phyloP scores from a whole-genome alignment of 2,888 invertebrate genomes.

The Polietes domitor region DNA sequence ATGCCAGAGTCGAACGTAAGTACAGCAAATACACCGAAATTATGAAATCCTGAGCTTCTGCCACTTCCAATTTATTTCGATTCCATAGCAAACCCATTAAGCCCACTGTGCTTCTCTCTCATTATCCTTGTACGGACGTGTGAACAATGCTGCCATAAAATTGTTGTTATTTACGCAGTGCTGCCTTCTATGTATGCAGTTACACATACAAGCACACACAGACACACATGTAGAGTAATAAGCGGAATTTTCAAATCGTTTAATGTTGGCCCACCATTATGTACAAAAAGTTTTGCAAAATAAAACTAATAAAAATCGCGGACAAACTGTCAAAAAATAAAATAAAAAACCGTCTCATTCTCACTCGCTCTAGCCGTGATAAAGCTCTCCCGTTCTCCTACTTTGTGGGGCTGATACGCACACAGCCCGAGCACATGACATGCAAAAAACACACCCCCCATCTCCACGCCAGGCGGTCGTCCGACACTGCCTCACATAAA shows the following conservation, averaged over 20 bases:
- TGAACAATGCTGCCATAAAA: slow-evolving; percentile 49
- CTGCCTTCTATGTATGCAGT: not conserved
- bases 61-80: too few relatives aligned
- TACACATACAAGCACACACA: too few relatives aligned
- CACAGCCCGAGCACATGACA: not conserved
- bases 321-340: slow-evolving; percentile 65
- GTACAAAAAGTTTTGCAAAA: slow-evolving; percentile 65
- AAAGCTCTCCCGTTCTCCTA: slow-evolving; percentile 71
- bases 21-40: too few relatives aligned
- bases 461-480: slow-evolving; percentile 27
- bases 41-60: too few relatives aligned
- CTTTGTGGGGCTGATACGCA: slow-evolving; percentile 68
- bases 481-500: slow-evolving; percentile 4
- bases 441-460: slow-evolving; percentile 27
- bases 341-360: slow-evolving; percentile 68
- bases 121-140: not conserved
- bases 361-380: slow-evolving; percentile 65
- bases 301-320: slow-evolving; percentile 58
- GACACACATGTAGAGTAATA: slow-evolving; percentile 54
- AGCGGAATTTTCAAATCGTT: slow-evolving; percentile 72
- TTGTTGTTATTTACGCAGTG: slow-evolving; percentile 55
- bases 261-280: slow-evolving; percentile 74
- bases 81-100: too few relatives aligned
- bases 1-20: too few relatives aligned
- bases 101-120: slow-evolving; percentile 50